phyloP scores from a whole-genome alignment of 2,113 vertebrate species.

The Catagonus wagneri region DNA sequence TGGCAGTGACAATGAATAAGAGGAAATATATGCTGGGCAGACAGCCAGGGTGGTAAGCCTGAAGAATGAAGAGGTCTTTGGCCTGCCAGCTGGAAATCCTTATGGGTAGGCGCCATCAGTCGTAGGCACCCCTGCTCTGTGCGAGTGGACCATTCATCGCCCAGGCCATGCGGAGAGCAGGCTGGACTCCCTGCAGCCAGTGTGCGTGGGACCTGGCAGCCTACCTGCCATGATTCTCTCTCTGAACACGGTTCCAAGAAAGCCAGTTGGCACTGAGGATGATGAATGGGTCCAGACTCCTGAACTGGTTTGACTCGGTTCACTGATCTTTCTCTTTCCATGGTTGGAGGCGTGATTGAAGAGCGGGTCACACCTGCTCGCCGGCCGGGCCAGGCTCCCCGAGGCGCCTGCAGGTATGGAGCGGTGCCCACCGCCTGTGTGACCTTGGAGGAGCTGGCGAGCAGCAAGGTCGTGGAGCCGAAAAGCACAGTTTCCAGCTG shows the following conservation, averaged over 20 bases:
- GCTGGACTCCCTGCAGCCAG: background rate
- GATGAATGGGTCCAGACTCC: slow-evolving; percentile 58
- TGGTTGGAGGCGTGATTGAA: slow-evolving; percentile 63
- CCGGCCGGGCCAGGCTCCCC: slow-evolving; percentile 38
- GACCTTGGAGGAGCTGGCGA: slow-evolving; percentile 49
- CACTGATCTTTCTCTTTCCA: slow-evolving; percentile 57
- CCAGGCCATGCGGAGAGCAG: background rate
- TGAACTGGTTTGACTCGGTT: slow-evolving; percentile 44
- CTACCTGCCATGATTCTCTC: background rate
- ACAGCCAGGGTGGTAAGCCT: background rate
- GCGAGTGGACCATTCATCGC: background rate
- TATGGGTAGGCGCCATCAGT: background rate
- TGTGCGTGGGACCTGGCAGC: slow-evolving; percentile 43
- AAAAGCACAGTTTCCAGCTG: background rate
- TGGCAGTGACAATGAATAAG: background rate
- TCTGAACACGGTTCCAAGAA: slow-evolving; percentile 58
- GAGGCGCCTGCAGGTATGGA: background rate
- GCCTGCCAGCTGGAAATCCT: background rate
- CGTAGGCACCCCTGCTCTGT: background rate
- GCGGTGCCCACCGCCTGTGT: background rate
- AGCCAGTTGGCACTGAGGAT: slow-evolving; percentile 62
- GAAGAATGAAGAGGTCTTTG: background rate
- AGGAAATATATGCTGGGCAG: background rate
- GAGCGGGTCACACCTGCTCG: slow-evolving; percentile 60
- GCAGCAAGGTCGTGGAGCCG: background rate